Conservation (phyloP, 1,140 invertebrate species). For the Listronotus oregonensis region DNA sequence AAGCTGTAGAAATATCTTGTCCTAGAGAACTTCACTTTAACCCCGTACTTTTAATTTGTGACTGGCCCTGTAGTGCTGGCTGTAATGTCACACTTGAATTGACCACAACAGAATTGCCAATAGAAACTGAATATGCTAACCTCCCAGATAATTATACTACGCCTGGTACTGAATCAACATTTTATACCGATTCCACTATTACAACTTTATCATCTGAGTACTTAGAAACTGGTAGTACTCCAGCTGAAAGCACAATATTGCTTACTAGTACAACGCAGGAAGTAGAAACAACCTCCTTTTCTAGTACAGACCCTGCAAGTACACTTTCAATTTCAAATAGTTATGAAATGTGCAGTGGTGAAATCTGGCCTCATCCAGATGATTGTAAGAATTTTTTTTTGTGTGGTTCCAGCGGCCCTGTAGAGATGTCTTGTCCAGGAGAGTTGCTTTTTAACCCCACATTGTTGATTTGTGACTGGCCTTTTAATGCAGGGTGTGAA, state of each 20-base stretch:
- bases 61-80: not conserved
- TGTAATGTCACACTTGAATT: not conserved
- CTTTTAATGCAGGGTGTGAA: not conserved
- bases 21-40: slow-evolving; percentile 1
- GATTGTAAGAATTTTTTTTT: slow-evolving; percentile 9
- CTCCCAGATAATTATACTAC: not conserved
- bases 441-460: slow-evolving; percentile 7
- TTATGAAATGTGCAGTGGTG: not conserved
- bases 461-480: slow-evolving; percentile 1
- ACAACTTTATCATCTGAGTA: no score
- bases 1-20: not conserved
- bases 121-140: not conserved
- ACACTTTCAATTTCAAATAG: not conserved
- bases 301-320: not conserved
- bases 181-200: no score
- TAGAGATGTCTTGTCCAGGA: slow-evolving; percentile 4
- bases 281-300: not conserved
- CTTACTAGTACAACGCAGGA: not conserved
- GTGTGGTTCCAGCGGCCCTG: not conserved
- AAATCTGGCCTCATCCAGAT: slow-evolving; percentile 13
- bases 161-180: no score
- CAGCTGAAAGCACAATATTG: not conserved
- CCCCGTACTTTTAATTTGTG: not conserved
- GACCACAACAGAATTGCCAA: not conserved
- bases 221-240: no score